These are phyloP conservation scores for Macrochelys suwanniensis DNA, from an alignment of 2,797 vertebrate species.

Conservation along the genomic window DNA sequence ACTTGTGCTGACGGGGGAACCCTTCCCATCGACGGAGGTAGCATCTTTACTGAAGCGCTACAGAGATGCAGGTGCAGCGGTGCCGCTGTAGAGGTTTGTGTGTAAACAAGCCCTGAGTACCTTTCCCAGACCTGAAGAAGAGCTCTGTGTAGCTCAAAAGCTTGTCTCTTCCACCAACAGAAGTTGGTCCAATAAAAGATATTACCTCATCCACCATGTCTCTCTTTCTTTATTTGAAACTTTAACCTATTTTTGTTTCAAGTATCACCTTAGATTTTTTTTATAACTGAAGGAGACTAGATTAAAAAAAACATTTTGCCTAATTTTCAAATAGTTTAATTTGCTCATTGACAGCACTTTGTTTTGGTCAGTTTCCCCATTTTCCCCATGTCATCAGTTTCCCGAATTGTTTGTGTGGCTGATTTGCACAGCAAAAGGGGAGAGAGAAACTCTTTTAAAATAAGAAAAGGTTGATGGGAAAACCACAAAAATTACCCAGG, in stretches of 20 bases:
- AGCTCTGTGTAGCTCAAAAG: too few species aligned
- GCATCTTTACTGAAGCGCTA: too few species aligned
- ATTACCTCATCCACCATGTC: too few species aligned
- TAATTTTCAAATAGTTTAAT: too few species aligned
- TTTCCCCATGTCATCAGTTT: not conserved
- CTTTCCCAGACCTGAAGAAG: too few species aligned
- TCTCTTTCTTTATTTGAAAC: not conserved
- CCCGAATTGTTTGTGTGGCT: not conserved
- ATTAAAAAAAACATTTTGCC: not conserved
- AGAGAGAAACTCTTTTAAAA: not conserved
- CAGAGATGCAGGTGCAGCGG: too few species aligned
- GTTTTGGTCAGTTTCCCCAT: not conserved
- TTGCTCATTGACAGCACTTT: not conserved
- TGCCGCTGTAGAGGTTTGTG: too few species aligned
- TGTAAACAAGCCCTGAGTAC: too few species aligned
- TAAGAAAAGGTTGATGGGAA: not conserved
- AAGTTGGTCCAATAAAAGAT: too few species aligned
- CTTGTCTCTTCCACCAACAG: too few species aligned
- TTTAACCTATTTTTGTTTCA: slow-evolving; percentile 29
- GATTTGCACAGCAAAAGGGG: not conserved
- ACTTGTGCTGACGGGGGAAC: too few species aligned
- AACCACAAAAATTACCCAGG: not conserved
- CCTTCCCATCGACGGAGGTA: too few species aligned
- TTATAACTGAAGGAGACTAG: slow-evolving; percentile 6
- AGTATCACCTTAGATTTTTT: not conserved